These are phyloP conservation scores for Uria lomvia DNA, from an alignment of 2,113 vertebrate genomes.

Conservation along the genomic window DNA sequence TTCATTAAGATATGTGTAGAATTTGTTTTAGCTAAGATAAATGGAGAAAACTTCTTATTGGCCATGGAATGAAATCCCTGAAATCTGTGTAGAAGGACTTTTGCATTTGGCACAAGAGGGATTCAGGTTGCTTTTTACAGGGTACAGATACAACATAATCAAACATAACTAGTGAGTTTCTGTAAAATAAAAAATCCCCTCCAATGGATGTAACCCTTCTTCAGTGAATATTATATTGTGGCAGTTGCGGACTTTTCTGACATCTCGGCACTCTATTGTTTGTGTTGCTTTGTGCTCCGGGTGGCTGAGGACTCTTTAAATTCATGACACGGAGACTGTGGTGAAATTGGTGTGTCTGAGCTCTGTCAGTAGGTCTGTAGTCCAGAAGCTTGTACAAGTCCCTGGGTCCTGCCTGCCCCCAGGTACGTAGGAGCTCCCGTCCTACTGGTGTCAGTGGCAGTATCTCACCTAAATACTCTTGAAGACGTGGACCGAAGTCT, in stretches of 20 bases:
- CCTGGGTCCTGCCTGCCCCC: not conserved
- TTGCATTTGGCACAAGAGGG: not conserved
- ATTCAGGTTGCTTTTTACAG: not conserved
- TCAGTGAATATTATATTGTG: not conserved
- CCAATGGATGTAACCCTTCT: not conserved
- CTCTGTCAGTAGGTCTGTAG: not conserved
- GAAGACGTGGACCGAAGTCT: not conserved
- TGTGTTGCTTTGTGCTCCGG: not conserved
- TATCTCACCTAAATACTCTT: not conserved
- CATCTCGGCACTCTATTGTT: not conserved
- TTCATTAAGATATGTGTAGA: not conserved
- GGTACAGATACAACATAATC: not conserved
- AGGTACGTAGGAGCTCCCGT: fast-evolving
- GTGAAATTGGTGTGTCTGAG: not conserved
- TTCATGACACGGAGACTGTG: not conserved
- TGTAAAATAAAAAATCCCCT: not conserved
- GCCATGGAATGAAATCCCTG: not conserved
- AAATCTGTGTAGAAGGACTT: not conserved
- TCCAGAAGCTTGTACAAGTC: not conserved
- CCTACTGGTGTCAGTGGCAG: not conserved
- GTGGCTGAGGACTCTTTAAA: not conserved
- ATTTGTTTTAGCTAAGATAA: not conserved
- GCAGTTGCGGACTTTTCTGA: not conserved
- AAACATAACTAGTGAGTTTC: not conserved
- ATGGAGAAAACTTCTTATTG: not conserved